Conservation (phyloP, 2,888 invertebrate species). For the Anagyrus pseudococci region DNA sequence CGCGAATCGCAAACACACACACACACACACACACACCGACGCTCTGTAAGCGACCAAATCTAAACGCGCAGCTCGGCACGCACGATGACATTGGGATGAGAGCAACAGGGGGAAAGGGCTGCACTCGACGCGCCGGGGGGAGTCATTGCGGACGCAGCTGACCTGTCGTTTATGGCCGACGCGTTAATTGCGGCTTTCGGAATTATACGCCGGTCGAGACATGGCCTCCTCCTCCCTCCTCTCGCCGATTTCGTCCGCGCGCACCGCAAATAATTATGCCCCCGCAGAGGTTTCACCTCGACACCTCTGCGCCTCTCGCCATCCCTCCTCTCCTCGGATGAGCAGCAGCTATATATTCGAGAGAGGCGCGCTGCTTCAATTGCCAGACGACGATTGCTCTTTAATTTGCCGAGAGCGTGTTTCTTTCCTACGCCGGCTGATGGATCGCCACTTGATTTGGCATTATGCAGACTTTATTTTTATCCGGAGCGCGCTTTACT, state of each 20-base stretch:
- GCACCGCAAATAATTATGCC: constrained; percentile 33
- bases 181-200: constrained; percentile 40
- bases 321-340: no score
- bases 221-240: not conserved
- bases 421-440: no score
- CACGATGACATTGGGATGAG: constrained; percentile 10
- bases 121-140: not conserved
- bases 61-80: not conserved
- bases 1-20: no score
- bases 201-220: constrained; percentile 34
- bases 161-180: constrained; percentile 35
- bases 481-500: no score
- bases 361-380: not conserved
- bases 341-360: no score
- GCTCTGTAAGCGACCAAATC: no score
- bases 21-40: no score
- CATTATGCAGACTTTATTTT: no score
- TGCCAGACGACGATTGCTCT: not conserved
- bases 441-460: no score
- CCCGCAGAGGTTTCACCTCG: not conserved
- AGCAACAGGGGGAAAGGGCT: not conserved
- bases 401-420: no score
- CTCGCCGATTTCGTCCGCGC: constrained; percentile 19
- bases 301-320: not conserved
- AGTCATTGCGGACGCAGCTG: constrained; percentile 30